Conservation (phyloP, 2,797 vertebrate genomes). For the Gambusia yucatana region DNA sequence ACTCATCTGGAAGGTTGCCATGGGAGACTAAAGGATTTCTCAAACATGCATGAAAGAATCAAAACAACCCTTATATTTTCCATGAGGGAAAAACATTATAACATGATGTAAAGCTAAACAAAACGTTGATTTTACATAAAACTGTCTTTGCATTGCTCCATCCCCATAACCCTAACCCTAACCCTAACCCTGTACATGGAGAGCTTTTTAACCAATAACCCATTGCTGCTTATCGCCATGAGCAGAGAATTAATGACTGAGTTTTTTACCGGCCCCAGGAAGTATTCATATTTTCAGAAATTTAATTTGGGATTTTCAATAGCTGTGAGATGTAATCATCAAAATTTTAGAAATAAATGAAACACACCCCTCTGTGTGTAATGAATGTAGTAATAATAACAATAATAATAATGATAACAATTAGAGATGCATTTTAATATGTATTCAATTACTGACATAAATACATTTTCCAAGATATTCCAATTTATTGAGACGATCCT, state of each 20-base stretch:
- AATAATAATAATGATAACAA: neutral
- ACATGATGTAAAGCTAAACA: too few species aligned
- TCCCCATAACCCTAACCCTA: too few species aligned
- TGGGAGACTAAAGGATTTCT: too few species aligned
- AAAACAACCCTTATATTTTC: too few species aligned
- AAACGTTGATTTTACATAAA: neutral
- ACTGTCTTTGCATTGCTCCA: neutral
- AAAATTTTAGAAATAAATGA: neutral
- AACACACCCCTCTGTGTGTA: neutral
- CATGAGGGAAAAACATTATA: too few species aligned
- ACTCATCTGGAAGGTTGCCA: too few species aligned
- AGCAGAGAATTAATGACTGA: neutral
- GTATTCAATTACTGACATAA: neutral
- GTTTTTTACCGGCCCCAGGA: neutral
- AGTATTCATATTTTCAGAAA: neutral
- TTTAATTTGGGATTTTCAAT: neutral
- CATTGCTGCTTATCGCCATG: neutral
- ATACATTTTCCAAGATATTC: neutral
- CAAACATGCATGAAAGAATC: too few species aligned
- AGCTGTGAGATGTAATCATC: neutral
- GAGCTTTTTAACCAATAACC: neutral
- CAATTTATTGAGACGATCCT: neutral
- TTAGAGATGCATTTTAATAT: neutral
- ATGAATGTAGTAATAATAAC: neutral
- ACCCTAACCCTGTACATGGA: too few species aligned